Base-by-base conservation (phyloP, 2,888 invertebrate species). In the Unio pictorum region DNA sequence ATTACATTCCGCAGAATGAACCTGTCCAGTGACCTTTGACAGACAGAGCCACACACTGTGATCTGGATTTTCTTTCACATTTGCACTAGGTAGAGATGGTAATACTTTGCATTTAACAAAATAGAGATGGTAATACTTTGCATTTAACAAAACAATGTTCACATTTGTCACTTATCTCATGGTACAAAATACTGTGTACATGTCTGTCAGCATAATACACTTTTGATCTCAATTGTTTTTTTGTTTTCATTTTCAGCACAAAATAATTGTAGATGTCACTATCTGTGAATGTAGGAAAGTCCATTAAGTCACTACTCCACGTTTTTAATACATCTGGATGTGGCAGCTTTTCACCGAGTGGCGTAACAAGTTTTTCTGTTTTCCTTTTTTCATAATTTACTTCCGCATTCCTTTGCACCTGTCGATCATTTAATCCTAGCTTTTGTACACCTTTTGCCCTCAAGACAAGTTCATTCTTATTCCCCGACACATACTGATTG, bases 11-110 rank as follows among this genome's bases (percentile, higher is more conserved):
- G 72, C 75, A 28, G 73, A 73, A 67, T 73, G 55, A 3, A 75
- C 65, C n/a, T 58, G 61, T 28, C 73, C 67, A 26, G 71, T 64
- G 18, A 75, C 69, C n/a, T 73, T 75, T 17, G 75, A 73, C 65
- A 75, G 54, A 18, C 45, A 57, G 3, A 74, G 30, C 74, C 71
- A 74, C 7, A 71, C 67, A 58, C 54, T 26, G 61, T 74, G 34
- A 34, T 74, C 74, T 26, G 69, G 70, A n/a, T 30, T 61, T 20
- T 64, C 56, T 8, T 55, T 74, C 30, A 15, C 23, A 26, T 63
- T 64, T n/a, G 60, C 55, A 55, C 45, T 63, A 55, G 74, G 74
- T n/a, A 68, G n/a, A 26, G 74, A 73, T 28, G 69, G 69, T 2
- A 70, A 67, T 1, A 62, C 68, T 26, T 72, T 72, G 26, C 63